Conservation (phyloP, 1,140 invertebrate species). For the Aphis gossypii region DNA sequence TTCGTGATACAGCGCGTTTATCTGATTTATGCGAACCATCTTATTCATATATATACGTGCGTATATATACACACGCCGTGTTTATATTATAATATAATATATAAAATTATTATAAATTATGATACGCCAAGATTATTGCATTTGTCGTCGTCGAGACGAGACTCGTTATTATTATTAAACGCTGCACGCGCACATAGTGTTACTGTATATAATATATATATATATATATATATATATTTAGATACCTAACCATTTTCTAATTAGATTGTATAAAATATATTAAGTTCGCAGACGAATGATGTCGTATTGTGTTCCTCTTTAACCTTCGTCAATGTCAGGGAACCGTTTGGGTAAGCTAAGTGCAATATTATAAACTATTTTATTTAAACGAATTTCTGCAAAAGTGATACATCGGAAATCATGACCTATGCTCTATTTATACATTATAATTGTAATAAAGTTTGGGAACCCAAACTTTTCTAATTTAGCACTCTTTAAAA, state of each 20-base stretch:
- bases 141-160: not conserved
- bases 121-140: not conserved
- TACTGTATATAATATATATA: not conserved
- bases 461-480: too few relatives aligned
- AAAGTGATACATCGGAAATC: not conserved
- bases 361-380: too few relatives aligned
- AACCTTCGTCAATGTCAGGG: not conserved
- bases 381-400: not conserved
- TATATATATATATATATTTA: not conserved
- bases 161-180: not conserved
- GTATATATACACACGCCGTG: not conserved
- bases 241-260: not conserved
- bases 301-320: not conserved
- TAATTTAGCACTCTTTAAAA: too few relatives aligned
- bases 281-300: not conserved
- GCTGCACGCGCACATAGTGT: not conserved
- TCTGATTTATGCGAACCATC: constrained; percentile 23
- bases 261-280: not conserved
- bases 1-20: constrained; percentile 23
- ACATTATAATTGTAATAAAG: too few relatives aligned
- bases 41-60: not conserved
- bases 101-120: not conserved
- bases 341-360: not conserved
- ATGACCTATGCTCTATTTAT: too few relatives aligned
- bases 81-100: not conserved